Evolutionary conservation across 2,888 invertebrate species (phyloP).

Genomic region (Alitta virens): DNA sequence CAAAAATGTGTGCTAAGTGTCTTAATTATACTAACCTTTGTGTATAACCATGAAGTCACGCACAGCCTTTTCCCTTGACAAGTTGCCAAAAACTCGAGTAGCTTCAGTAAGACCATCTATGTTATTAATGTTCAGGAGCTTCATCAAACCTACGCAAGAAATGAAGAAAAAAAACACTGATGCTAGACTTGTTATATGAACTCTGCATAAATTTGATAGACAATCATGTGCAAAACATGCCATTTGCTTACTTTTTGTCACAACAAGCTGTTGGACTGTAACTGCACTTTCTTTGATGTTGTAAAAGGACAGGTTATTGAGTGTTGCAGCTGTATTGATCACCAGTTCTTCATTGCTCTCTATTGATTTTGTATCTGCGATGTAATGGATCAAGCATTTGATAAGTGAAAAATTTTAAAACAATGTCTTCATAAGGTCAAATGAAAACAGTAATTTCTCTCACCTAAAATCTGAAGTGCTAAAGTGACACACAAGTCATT

Average conservation of each 20-base stretch:
- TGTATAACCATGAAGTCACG: constrained; percentile 68
- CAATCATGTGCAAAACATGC: no score
- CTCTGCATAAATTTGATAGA: no score
- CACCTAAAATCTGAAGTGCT: constrained; percentile 53
- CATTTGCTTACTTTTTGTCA: constrained; percentile 54
- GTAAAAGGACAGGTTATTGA: constrained; percentile 77
- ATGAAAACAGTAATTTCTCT: neutral
- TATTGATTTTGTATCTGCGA: constrained; percentile 45
- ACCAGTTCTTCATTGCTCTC: constrained; percentile 67
- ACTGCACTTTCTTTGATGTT: constrained; percentile 42
- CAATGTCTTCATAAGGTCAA: no score
- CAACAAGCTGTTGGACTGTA: constrained; percentile 42
- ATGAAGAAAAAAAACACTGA: no score
- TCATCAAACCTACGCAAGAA: constrained; percentile 28
- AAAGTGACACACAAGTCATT: constrained; percentile 50
- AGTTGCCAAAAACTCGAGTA: constrained; percentile 78
- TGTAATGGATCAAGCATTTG: neutral
- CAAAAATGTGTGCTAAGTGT: no score
- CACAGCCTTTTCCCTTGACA: constrained; percentile 70
- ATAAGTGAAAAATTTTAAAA: no score
- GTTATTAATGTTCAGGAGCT: constrained; percentile 48
- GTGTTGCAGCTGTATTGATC: constrained; percentile 74
- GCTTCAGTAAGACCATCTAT: constrained; percentile 68
- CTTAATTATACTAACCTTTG: constrained; percentile 64
- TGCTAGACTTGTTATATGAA: no score